Evolutionary conservation across 2,888 invertebrate genomes (phyloP), one percentile per base, ranked within the genome.

Genomic region (Eilema griseolum): DNA sequence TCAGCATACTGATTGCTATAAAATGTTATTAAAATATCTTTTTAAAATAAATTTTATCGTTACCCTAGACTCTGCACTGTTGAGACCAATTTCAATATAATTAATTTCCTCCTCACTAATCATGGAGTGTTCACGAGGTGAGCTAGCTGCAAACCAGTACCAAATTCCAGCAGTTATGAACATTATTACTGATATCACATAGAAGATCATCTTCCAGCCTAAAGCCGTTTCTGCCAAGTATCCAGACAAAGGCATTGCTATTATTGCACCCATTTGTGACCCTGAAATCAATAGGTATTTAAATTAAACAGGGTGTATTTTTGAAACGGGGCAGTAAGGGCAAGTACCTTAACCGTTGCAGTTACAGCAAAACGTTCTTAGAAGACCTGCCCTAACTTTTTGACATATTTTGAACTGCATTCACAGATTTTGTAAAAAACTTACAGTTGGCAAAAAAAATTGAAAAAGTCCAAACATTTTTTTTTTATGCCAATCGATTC

Each of bases 181-280:
- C 69, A 96, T 95, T 0, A 96, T 82, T 0, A 88, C 92, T 0
- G 96, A 96, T 59, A 96, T 96, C 0, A 95, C 85, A 83, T 97
- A 97, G 86, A 97, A 97, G 28, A 97, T 96, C 71, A 96, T 95
- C 56, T 96, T 96, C 97, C 97, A 97, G 1, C 97, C 97, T 57
- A 95, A 83, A 0, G 76, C 83, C 0, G 94, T 93, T 2, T 91
- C 96, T 0, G 97, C 96, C 5, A 98, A 89, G 0, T 95, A 67
- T 0, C 97, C 98, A 2, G 97, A 96, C 57, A 96, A 88, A 0
- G 97, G 96, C 93, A 97, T 93, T 0, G 96, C 96, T 26, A 97
- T 88, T 0, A 97, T 96, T 0, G 97, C 97, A 0, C 98, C 98
- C 10, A 97, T 90, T 86, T 96, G 96, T 3, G 96, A 92, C 0